Evolutionary conservation across 2,797 vertebrate genomes (phyloP), one percentile per base, ranked within the genome.

Genomic region (Hyperoplus lanceolatus): DNA sequence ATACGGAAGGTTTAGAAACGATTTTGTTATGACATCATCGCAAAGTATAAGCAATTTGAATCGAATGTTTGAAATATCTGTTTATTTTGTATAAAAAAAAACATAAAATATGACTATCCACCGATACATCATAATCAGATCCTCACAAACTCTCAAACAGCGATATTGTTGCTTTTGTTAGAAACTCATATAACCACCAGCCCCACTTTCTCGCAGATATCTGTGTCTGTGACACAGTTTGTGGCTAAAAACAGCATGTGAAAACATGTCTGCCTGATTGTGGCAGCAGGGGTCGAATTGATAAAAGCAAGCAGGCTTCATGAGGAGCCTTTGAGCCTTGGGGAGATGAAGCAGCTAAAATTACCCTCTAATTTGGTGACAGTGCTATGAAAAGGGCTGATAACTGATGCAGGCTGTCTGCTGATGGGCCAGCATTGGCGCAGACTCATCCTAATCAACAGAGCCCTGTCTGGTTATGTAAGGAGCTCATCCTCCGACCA

Each of bases 321-420:
- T 1, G 21, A 77, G 77, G 75, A 85, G 77, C 71, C 59, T 82
- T 69, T 46, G 41, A 84, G 84, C 72, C 77, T 71, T 39, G 60
- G 81, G 84, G 54, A 82, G 81, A 85, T 70, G 62, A 86, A 73
- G 77, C 77, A 85, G 82, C 86, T 92, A 89, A 90, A 93, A 92
- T 90, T 80, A 88, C 85, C 84, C 69, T 78, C 85, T 90, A 85
- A 90, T 93, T 89, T 90, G 91, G 86, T 90, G 84, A 89, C 87
- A 87, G 82, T 21, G 77, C 73, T 75, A 64, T 85, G 75, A 90
- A 88, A 87, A 88, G 73, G 76, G 69, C 72, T 79, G 82, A 90
- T 86, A 87, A 83, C 29, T 75, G 80, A 88, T 81, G 87, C 89
- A 85, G 71, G 65, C 84, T 51, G 80, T 71, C 75, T 80, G 80